Base-by-base conservation (phyloP, 2,797 vertebrate genomes). In the Ptychobarbus kaznakovi region DNA sequence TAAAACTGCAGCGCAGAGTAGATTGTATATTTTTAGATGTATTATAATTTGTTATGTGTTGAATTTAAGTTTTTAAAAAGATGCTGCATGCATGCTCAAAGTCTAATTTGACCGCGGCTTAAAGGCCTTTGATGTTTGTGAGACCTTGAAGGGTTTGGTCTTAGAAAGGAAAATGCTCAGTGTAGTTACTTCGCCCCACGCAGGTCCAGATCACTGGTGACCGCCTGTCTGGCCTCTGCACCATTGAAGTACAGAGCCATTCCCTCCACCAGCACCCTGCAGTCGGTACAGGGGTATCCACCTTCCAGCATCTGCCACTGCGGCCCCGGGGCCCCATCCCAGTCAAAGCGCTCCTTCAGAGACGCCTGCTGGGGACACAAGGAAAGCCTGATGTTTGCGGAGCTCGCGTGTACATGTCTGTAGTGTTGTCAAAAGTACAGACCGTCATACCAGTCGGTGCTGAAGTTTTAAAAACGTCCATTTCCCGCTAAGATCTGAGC, bases 301-400 rank as follows among this genome's bases (percentile, higher is more conserved):
- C 98, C 98, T 91, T 99, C 98, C 85, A 99, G 93, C 56, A 96
- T 95, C 95, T 97, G 96, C 98, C 98, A 99, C 86, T 97, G 94
- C 66, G 97, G 95, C 12, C 96, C 96, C 20, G 96, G 96, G 56
- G 95, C 90, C 86, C 97, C 97, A 77, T 97, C 97, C 91, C 96
- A 98, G 92, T 99, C 98, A 89, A 99, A 99, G 28, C 98, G 97
- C 87, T 99, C 98, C 92, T 99, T 99, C 84, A 99, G 93, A 89
- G 97, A 97, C 10, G 96, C 96, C 98, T 99, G 90, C 11, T 81
- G 82, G 70, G 20, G 85, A 44, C 10, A 56, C 40, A 84, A 13
- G 7, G 70, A 82, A 12, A 58, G 10, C 0, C 10, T 58, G 75
- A 58, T 9, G 12, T 12, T 13, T 69, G 22, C 13, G 12, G 6